Evolutionary conservation across 2,113 vertebrate species (phyloP).

Genomic region (Hyperopisus bebe): DNA sequence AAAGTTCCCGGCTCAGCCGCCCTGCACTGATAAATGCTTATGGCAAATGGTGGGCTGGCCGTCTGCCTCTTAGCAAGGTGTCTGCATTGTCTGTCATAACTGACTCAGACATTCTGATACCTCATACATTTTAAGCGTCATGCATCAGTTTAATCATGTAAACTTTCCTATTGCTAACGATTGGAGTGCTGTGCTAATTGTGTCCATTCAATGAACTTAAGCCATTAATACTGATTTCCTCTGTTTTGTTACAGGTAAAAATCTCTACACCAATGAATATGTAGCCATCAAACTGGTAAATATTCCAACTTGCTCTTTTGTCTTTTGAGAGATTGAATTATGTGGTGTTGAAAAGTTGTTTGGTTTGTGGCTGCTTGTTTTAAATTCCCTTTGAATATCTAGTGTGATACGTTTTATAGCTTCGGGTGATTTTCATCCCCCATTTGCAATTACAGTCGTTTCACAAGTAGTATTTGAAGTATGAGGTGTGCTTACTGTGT

Average conservation of each 20-base stretch:
- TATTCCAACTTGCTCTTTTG: slow-evolving; percentile 30
- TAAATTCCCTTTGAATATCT: background rate
- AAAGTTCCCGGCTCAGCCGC: background rate
- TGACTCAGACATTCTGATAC: background rate
- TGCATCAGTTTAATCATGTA: background rate
- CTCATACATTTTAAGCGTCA: background rate
- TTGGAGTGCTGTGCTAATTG: background rate
- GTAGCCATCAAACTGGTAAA: slow-evolving; percentile 99
- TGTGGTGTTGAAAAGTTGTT: background rate
- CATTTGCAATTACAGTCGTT: background rate
- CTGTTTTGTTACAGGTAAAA: slow-evolving; percentile 79
- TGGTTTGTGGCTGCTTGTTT: background rate
- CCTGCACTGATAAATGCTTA: background rate
- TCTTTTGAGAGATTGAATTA: background rate
- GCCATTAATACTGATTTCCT: slow-evolving; percentile 32
- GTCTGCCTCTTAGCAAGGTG: background rate
- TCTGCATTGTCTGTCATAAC: background rate
- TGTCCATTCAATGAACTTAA: background rate
- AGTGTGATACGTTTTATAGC: background rate
- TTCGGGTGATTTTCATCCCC: background rate
- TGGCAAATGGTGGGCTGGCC: background rate
- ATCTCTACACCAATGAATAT: slow-evolving; percentile 98
- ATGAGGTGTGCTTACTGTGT: background rate
- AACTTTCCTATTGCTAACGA: background rate
- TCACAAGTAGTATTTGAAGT: background rate